A percentile compares a stretch with the other conserved stretches of the same genome.
Evolutionary conservation across 2,113 vertebrate genomes (phyloP).

Genomic region (Caranx ignobilis): DNA sequence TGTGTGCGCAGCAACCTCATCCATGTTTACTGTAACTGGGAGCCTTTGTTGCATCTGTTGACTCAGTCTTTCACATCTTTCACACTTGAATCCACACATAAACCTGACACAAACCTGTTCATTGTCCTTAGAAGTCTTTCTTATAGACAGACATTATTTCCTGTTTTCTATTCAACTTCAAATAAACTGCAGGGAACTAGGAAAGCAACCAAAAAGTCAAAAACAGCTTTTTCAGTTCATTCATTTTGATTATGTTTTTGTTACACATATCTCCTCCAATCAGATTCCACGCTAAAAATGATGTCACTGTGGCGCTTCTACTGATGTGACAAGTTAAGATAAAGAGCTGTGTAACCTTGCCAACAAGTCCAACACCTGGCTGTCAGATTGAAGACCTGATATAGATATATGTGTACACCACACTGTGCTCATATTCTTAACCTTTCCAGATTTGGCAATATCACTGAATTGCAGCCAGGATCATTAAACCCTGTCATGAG

Average conservation of each 20-base stretch:
- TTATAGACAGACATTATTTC: background rate
- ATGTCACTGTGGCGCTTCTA: constrained; percentile 45
- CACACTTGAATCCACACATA: constrained; percentile 52
- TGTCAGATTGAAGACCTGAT: constrained; percentile 81
- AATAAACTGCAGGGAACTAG: background rate
- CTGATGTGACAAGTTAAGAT: constrained; percentile 73
- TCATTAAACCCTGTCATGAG: constrained; percentile 23
- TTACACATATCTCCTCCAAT: constrained; percentile 39
- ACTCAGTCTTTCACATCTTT: constrained; percentile 58
- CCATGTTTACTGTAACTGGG: constrained; percentile 78
- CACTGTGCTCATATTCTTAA: constrained; percentile 9
- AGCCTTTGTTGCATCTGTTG: constrained; percentile 67
- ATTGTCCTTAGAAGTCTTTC: constrained; percentile 14
- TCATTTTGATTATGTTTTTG: background rate
- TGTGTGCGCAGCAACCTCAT: constrained; percentile 46
- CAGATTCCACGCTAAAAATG: constrained; percentile 7
- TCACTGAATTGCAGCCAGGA: background rate
- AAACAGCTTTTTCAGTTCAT: background rate
- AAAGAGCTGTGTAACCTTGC: constrained; percentile 59
- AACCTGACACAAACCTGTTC: constrained; percentile 35
- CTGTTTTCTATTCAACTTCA: background rate
- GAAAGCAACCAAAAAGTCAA: background rate
- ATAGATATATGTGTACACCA: constrained; percentile 52
- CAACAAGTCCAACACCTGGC: constrained; percentile 81
- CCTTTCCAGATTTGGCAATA: constrained; percentile 1